phyloP scores from a whole-genome alignment of 2,113 vertebrate species.

The Pangasianodon hypophthalmus region DNA sequence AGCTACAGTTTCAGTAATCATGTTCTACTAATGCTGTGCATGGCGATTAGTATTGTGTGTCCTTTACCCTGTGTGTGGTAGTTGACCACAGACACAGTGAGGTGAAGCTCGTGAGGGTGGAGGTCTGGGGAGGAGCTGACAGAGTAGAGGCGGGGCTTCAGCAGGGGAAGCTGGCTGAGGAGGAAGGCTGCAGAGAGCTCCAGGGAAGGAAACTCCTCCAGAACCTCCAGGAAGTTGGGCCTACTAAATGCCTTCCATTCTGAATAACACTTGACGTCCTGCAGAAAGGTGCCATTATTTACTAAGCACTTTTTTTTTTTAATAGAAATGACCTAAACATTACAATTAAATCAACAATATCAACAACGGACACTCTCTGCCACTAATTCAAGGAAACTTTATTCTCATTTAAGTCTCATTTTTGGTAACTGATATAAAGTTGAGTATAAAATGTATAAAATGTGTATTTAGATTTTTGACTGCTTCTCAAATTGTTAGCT shows the following conservation, averaged over 20 bases:
- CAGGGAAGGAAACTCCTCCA: slow-evolving; percentile 80
- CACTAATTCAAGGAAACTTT: background rate
- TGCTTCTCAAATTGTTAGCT: too few species aligned
- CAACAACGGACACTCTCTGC: background rate
- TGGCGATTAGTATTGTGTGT: background rate
- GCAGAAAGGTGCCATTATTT: background rate
- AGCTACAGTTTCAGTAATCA: background rate
- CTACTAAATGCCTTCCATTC: slow-evolving; percentile 78
- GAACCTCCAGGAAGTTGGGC: slow-evolving; percentile 79
- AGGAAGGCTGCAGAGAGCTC: slow-evolving; percentile 74
- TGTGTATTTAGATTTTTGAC: too few species aligned
- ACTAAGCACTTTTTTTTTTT: background rate
- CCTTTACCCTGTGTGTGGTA: slow-evolving; percentile 77
- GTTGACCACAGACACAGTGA: slow-evolving; percentile 79
- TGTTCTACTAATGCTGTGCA: background rate
- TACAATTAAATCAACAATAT: background rate
- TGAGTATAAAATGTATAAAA: background rate
- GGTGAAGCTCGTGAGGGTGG: slow-evolving; percentile 76
- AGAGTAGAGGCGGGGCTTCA: slow-evolving; percentile 85
- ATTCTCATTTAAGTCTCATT: background rate
- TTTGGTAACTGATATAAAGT: background rate
- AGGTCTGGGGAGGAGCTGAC: slow-evolving; percentile 80
- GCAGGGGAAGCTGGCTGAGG: slow-evolving; percentile 78
- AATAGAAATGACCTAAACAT: background rate
- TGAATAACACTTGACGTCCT: slow-evolving; percentile 77